Base-by-base conservation (phyloP, 2,797 vertebrate species). In the Pangasius larnaudii region DNA sequence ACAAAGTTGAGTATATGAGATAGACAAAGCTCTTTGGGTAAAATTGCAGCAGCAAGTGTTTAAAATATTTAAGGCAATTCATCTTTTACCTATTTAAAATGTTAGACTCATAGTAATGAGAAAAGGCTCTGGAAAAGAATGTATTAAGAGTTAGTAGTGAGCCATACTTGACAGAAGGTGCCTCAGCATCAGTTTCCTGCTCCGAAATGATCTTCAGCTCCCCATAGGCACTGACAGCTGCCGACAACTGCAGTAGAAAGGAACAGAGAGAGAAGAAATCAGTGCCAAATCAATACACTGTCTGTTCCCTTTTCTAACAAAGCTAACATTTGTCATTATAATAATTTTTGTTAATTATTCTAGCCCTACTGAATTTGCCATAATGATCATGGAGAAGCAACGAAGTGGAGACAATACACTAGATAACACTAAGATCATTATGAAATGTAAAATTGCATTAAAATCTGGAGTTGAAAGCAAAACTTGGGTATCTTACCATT, bases 151-250 rank as follows among this genome's bases (percentile, higher is more conserved):
- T 80, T 42, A 27, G 16, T 22, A 67, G 8, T 51, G 16, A 86
- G 89, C 92, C 97, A 96, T 96, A 98, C 98, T 92, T 95, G 92
- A 92, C 91, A 89, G 92, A 24, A 75, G 94, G 89, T 91, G 93
- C 91, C 69, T 97, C 96, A 6, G 93, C 94, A 30, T 98, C 96
- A 13, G 95, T 96, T 93, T 96, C 96, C 77, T 85, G 92, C 90
- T 96, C 96, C 0, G 95, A 97, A 86, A 96, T 93, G 91, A 95
- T 95, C 93, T 91, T 94, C 86, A 97, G 95, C 74, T 97, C 96
- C 89, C 95, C 96, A 85, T 96, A 95, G 89, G 95, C 96, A 93
- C 93, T 96, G 87, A 96, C 94, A 49, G 91, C 93, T 94, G 96
- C 94, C 86, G 96, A 96, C n/a, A 97, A 94, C 97, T 99, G 93